These are phyloP conservation scores for Trisateles emortualis DNA, from an alignment of 2,888 invertebrate species.

Conservation along the genomic window DNA sequence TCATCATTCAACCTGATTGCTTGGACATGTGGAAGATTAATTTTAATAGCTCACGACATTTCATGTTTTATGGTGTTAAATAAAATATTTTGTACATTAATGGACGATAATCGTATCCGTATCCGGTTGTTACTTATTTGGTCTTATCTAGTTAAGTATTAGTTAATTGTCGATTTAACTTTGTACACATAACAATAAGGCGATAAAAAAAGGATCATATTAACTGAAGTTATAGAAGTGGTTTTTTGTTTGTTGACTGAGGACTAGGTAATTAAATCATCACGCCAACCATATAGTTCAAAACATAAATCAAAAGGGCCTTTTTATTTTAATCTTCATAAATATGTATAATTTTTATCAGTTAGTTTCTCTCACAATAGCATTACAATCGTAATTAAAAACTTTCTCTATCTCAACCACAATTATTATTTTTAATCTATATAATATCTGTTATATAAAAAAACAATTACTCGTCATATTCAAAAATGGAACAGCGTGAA, in stretches of 20 bases:
- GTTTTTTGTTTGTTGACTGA: too few species aligned
- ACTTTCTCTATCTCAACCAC: constrained; percentile 26
- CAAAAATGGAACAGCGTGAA: constrained; percentile 21
- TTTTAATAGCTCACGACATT: background rate
- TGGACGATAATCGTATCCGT: background rate
- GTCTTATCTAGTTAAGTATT: too few species aligned
- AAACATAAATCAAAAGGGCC: background rate
- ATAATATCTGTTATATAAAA: constrained; percentile 30
- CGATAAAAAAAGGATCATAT: too few species aligned
- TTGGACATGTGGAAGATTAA: background rate
- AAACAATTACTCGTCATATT: constrained; percentile 19
- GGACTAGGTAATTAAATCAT: too few species aligned
- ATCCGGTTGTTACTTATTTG: too few species aligned
- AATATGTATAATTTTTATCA: background rate
- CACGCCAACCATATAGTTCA: background rate
- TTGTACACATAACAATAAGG: too few species aligned
- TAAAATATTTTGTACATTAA: background rate
- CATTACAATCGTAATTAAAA: constrained; percentile 11
- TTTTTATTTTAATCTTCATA: background rate
- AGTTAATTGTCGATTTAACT: too few species aligned
- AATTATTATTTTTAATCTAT: constrained; percentile 34
- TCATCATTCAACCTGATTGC: constrained; percentile 10
- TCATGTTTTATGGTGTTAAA: background rate
- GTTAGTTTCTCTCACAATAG: background rate
- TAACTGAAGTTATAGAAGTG: too few species aligned